Evolutionary conservation across 1,140 invertebrate species (phyloP).

Genomic region (Heliconius himera): DNA sequence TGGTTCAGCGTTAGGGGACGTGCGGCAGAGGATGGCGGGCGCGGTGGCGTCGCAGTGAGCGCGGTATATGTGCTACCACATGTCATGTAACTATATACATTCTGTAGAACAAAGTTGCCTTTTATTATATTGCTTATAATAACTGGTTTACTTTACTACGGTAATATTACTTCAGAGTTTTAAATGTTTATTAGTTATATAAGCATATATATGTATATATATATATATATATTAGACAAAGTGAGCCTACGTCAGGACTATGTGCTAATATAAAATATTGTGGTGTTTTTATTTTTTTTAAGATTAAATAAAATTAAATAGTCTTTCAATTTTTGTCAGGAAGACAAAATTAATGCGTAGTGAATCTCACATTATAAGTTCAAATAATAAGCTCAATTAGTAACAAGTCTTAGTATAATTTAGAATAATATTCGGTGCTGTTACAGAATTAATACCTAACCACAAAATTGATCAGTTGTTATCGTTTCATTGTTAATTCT

Average conservation of each 20-base stretch:
- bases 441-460: not conserved
- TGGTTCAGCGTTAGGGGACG: slow-evolving; percentile 62
- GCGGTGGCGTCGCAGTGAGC: slow-evolving; percentile 69
- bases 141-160: slow-evolving; percentile 5
- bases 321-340: slow-evolving; percentile 18
- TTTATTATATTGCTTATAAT: not conserved
- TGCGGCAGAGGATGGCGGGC: slow-evolving; percentile 70
- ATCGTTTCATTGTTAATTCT: not conserved
- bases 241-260: not conserved
- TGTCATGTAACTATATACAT: not conserved
- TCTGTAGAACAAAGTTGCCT: not conserved
- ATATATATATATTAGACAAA: not conserved
- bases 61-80: not conserved
- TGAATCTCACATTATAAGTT: slow-evolving; percentile 32
- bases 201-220: not conserved
- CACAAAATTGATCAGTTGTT: not conserved
- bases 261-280: not conserved
- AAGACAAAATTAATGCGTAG: slow-evolving; percentile 38
- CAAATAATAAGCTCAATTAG: slow-evolving; percentile 39
- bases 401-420: slow-evolving; percentile 32
- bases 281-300: not conserved
- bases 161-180: slow-evolving; percentile 3
- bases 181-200: slow-evolving; percentile 11
- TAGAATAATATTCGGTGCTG: slow-evolving; percentile 29
- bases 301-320: not conserved